Percentiles rank a stretch among this genome's conserved stretches.
These are phyloP conservation scores for Brachyistius frenatus DNA, from an alignment of 2,113 vertebrate genomes.

Conservation along the genomic window DNA sequence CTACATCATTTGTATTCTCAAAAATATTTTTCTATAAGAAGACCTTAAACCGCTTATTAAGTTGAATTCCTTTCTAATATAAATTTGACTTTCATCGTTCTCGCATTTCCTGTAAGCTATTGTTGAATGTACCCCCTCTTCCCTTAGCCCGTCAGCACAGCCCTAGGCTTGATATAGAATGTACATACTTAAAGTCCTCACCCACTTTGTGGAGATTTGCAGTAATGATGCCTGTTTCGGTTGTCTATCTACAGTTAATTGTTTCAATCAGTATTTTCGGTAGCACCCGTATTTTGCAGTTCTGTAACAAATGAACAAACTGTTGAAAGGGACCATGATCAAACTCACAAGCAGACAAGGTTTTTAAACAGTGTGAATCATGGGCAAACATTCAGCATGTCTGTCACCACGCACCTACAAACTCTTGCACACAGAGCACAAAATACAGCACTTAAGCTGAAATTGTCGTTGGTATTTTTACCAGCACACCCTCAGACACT, in stretches of 20 bases:
- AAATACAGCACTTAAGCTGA: constrained; percentile 63
- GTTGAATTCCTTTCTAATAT: constrained; percentile 61
- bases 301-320: constrained; percentile 78
- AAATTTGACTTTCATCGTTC: constrained; percentile 43
- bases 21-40: constrained; percentile 71
- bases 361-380: constrained; percentile 54
- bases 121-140: constrained; percentile 78
- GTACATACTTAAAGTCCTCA: constrained; percentile 73
- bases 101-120: constrained; percentile 63
- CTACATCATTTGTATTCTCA: constrained; percentile 58
- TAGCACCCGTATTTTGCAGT: constrained; percentile 67
- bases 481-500: constrained; percentile 59
- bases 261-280: constrained; percentile 42
- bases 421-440: constrained; percentile 61
- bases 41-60: constrained; percentile 48
- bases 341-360: constrained; percentile 57
- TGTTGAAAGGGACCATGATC: constrained; percentile 85
- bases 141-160: constrained; percentile 64
- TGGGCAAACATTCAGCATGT: constrained; percentile 29
- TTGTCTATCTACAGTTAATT: constrained; percentile 35
- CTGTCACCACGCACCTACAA: constrained; percentile 43
- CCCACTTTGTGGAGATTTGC: constrained; percentile 52
- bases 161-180: constrained; percentile 71
- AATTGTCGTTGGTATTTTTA: constrained; percentile 57
- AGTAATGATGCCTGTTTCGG: constrained; percentile 48